Base-by-base conservation (phyloP, 1,140 invertebrate species). In the Augochlora pura region DNA sequence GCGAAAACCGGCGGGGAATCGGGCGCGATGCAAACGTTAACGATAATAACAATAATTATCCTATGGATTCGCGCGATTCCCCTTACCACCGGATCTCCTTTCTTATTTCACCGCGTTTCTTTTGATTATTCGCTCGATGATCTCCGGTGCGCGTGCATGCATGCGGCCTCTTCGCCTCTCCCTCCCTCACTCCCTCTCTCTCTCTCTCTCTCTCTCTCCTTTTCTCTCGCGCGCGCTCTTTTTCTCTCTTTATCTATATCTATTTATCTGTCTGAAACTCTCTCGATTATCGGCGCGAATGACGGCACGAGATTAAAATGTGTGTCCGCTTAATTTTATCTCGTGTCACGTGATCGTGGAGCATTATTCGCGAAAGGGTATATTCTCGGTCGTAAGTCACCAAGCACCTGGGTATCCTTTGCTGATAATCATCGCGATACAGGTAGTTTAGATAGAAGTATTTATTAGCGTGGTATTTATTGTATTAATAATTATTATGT, bases 1-100 rank as follows among this genome's bases (percentile, higher is more conserved):
- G 84, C 77, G 82, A 85, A n/a, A 83, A 81, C 59, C 42, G 71
- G 66, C 62, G 60, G 63, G 59, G 84, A 85, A 84, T 85, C 72
- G 69, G 69, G 52, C 54, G 18, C 70, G 72, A 82, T 84, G 57
- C 21, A 77, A 69, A 84, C 76, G 68, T 57, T 57, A 59, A 80
- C 21, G 38, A 65, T 79, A 76, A 84, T 84, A 54, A 70, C 38
- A 63, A 79, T 79, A 52, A 79, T 74, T 59, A 79, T 79, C 70
- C 27, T 66, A 66, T 23, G 77, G 62, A 72, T 71, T 63, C 67
- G 39, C 67, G 46, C 67, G 57, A 59, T 74, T 38, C 39, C 18
- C 18, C 25, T 23, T 65, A 12, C 9, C 54, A n/a, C 8, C 21
- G 1, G 1, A 9, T 59, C 57, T 59, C 23, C 23, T 23, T 57